Evolutionary conservation across 37 sponge, comb jelly and placozoan genomes (phyloP), one percentile per base, ranked within the genome.

Genomic region (Amphimedon queenslandica): DNA sequence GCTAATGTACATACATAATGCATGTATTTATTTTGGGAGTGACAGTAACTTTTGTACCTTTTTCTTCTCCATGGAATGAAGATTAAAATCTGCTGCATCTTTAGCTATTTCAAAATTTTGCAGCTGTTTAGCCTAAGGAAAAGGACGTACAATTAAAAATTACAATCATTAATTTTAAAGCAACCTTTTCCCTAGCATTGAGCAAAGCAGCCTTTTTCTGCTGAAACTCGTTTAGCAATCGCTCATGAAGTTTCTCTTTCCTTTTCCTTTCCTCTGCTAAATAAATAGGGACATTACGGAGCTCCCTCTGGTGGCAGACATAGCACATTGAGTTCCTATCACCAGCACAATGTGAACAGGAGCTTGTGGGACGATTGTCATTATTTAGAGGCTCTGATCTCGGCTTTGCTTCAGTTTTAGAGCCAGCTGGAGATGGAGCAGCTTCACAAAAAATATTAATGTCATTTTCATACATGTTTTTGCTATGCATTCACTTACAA

Each of bases 261-360:
- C 51, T 72, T 30, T 23, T 55, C 55, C 69, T 76, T 72, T 90
- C 82, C 77, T 86, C 77, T 8, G 81, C 38, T 30, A 80, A 66
- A 64, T 84, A 84, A 1, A 94, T 70, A 11, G 85, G 83, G 8
- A 90, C 56, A 71, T 94, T 94, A 29, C 73, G 61, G 42, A 70
- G 42, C 3, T 36, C 85, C 23, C 91, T 58, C 88, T 94, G 95
- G 67, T 90, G 91, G 55, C 95, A 94, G 57, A 90, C 34, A 43
- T 94, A 94, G 63, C 95, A 94, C 55, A 90, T 67, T 64, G 90
- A 85, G 77, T 90, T 91, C 1, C 95, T 88, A 33, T 70, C 67
- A 36, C 6, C 3, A 24, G 5, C 2, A n/a, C 27, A 6, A n/a
- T n/a, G 61, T n/a, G 21, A n/a, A 60, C 27, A 60, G 61, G 27